phyloP scores from a whole-genome alignment of 2,888 invertebrate genomes.

The Alloplasta piceator region DNA sequence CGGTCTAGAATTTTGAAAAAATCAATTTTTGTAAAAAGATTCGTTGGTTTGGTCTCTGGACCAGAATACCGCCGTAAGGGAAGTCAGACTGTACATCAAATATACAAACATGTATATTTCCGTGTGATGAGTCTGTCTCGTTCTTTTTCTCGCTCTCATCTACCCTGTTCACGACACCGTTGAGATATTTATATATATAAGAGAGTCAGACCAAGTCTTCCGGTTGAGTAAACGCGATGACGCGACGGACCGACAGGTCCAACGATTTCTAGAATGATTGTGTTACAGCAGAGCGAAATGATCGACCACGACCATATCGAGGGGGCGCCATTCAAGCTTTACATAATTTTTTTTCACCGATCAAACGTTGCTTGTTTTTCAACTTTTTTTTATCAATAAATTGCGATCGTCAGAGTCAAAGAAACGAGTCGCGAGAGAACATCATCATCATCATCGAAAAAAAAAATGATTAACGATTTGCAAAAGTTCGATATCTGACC shows the following conservation, averaged over 20 bases:
- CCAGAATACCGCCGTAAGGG: no score
- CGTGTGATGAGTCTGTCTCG: not conserved
- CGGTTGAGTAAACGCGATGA: constrained; percentile 67
- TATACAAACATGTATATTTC: not conserved
- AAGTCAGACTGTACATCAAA: no score
- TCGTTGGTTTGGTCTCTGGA: no score
- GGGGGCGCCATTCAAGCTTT: constrained; percentile 1
- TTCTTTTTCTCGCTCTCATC: constrained; percentile 3
- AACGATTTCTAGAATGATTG: constrained; percentile 19
- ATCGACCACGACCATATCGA: constrained; percentile 17
- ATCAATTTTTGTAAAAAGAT: no score
- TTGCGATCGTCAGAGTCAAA: not conserved
- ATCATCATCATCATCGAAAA: not conserved
- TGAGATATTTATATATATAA: no score
- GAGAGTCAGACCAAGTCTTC: constrained; percentile 64
- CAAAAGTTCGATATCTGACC: not conserved
- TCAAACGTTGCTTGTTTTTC: not conserved
- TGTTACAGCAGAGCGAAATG: constrained; percentile 12
- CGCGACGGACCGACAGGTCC: constrained; percentile 54
- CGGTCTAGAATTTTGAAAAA: no score
- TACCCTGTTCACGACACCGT: not conserved
- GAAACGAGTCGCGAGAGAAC: not conserved
- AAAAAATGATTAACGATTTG: not conserved
- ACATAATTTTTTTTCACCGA: not conserved
- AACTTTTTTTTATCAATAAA: not conserved